A percentile compares a stretch with the other conserved stretches of the same genome.
These are phyloP conservation scores for Galerucella calmariensis DNA, from an alignment of 2,888 invertebrate species.

Conservation along the genomic window DNA sequence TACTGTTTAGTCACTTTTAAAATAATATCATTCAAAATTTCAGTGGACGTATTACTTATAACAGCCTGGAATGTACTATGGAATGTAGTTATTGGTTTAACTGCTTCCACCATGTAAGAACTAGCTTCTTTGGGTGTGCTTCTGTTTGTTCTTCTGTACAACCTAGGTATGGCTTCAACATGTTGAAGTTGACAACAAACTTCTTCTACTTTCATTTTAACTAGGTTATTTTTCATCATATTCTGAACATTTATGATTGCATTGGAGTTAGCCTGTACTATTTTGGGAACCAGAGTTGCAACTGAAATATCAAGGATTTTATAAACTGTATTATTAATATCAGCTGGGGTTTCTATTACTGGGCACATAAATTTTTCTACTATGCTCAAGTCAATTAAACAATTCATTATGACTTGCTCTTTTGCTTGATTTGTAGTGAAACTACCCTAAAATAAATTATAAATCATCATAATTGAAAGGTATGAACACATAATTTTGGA, in stretches of 20 bases:
- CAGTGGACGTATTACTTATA: constrained; percentile 60
- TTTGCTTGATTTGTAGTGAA: constrained; percentile 41
- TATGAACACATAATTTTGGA: background rate
- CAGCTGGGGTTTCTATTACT: constrained; percentile 36
- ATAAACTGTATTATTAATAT: constrained; percentile 52
- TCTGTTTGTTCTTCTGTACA: constrained; percentile 92
- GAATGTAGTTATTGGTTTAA: constrained; percentile 70
- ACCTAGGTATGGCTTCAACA: constrained; percentile 92
- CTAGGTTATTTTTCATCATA: constrained; percentile 52
- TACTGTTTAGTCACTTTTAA: constrained; percentile 67
- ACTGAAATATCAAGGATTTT: constrained; percentile 53
- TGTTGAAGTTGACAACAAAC: constrained; percentile 76
- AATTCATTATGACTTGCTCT: constrained; percentile 55
- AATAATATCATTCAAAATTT: constrained; percentile 64
- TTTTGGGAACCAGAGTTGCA: constrained; percentile 49
- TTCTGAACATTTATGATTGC: constrained; percentile 46
- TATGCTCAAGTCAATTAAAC: constrained; percentile 54
- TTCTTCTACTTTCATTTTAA: constrained; percentile 57
- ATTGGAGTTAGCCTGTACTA: constrained; percentile 52
- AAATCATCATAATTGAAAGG: background rate
- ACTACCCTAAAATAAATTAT: constrained; percentile 33
- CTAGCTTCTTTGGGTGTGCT: constrained; percentile 86
- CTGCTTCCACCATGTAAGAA: constrained; percentile 69
- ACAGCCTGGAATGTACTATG: constrained; percentile 65
- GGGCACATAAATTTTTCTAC: constrained; percentile 49